These are phyloP conservation scores for Myanophis thanlyinensis DNA, from an alignment of 2,113 vertebrate species.

Conservation along the genomic window DNA sequence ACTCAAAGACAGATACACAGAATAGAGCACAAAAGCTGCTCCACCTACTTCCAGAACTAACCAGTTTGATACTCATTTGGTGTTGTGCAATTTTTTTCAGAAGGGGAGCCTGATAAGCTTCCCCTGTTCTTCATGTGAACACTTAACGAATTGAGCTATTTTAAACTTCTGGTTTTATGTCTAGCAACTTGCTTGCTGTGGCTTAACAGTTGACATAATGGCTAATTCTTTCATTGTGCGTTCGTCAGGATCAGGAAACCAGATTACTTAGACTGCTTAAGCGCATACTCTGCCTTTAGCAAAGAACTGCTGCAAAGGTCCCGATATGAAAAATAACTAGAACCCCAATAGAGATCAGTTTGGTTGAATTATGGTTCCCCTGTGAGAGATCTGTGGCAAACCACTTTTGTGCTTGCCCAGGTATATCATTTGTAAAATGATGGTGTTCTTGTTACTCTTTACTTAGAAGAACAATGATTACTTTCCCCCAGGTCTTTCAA, in stretches of 20 bases:
- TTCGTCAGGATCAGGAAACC: neutral
- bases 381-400: neutral
- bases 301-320: neutral
- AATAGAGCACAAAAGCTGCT: neutral
- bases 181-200: neutral
- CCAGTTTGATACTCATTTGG: neutral
- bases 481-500: neutral
- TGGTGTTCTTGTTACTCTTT: neutral
- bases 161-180: neutral
- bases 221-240: neutral
- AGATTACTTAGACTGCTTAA: neutral
- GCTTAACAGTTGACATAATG: neutral
- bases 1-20: neutral
- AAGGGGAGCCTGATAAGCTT: neutral
- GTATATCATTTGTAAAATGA: neutral
- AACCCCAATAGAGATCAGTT: neutral
- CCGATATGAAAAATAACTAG: neutral
- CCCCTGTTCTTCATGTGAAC: no score
- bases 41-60: neutral
- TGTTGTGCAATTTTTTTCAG: neutral
- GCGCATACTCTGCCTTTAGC: neutral
- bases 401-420: neutral
- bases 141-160: neutral
- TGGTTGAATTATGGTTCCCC: neutral
- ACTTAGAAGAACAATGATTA: neutral